Base-by-base conservation (phyloP, 2,113 vertebrate species). In the Burhinus bistriatus region DNA sequence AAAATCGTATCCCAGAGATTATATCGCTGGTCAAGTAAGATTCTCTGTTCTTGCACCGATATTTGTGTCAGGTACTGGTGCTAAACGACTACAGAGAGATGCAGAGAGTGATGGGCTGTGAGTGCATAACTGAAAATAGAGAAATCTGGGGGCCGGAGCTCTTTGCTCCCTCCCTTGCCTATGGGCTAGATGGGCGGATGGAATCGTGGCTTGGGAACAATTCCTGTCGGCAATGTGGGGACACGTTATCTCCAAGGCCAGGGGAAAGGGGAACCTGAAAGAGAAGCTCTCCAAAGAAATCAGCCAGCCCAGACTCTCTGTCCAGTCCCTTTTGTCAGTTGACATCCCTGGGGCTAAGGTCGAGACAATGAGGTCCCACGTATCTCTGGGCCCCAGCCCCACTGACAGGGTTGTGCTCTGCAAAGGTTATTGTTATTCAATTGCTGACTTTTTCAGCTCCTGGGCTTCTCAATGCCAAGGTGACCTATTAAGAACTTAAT, bases 401-500 rank as follows among this genome's bases (percentile, higher is more conserved):
- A 93, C 9, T 59, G 93, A 42, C 69, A 87, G 44, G 52, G n/a
- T 25, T 76, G 71, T 32, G 89, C 68, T 87, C 75, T 79, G 62
- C 91, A 94, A 89, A 96, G 95, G 92, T 96, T 96, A 97, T 95
- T 89, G 87, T 89, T 69, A 97, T 97, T 96, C 96, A 95, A 6
- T 97, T 91, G 45, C 88, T 75, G 89, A 65, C 68, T 80, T 81
- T 81, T 84, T 95, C 75, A 85, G 93, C 68, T 95, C 78, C 95
- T 95, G 95, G 90, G 83, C 61, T 84, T 76, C 90, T 93, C 94
- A 90, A 90, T 96, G 94, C 89, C 91, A 95, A 96, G 82, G 87
- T 97, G 96, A 98, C 97, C 95, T 97, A 95, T 96, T 96, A 95
- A 96, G 95, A 94, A 95, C 68, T 88, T 94, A 95, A 86, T 91